Conservation (phyloP, 1,140 invertebrate genomes). For the Triops longicaudatus region DNA sequence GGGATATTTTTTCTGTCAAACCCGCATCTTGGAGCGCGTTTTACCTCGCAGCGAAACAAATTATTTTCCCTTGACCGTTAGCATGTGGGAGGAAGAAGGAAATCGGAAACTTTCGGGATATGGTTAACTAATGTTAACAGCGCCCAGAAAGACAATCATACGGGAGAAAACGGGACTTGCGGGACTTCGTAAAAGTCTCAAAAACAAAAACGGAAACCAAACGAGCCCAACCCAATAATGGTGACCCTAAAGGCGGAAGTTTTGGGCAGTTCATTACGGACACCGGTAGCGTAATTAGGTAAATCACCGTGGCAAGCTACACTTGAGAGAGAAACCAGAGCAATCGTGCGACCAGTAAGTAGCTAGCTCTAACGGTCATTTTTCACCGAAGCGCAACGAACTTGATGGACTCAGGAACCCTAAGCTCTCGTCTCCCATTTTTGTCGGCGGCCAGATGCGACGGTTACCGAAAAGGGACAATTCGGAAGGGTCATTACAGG, state of each 20-base stretch:
- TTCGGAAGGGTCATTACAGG: neutral
- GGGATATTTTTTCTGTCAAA: neutral
- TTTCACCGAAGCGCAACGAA: constrained; percentile 5
- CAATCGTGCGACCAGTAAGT: neutral
- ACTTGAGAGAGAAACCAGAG: neutral
- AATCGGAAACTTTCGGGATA: too few relatives aligned
- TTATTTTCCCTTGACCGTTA: too few relatives aligned
- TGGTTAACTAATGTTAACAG: too few relatives aligned
- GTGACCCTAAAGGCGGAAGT: too few relatives aligned
- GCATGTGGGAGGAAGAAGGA: too few relatives aligned
- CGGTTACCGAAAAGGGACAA: neutral
- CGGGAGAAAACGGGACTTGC: too few relatives aligned
- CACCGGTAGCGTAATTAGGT: neutral
- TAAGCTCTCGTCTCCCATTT: neutral
- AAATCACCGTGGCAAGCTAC: neutral
- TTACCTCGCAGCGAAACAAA: too few relatives aligned
- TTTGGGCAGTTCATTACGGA: too few relatives aligned
- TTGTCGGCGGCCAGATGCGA: neutral
- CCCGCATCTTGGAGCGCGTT: neutral
- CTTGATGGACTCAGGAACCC: neutral
- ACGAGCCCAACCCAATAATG: too few relatives aligned
- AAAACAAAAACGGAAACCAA: too few relatives aligned
- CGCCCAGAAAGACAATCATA: too few relatives aligned
- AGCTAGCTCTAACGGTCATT: neutral
- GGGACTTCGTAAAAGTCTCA: too few relatives aligned